Percentiles rank a stretch among this genome's conserved stretches.
phyloP scores from a whole-genome alignment of 2,888 invertebrate species.

The Ephialtes manifestator region DNA sequence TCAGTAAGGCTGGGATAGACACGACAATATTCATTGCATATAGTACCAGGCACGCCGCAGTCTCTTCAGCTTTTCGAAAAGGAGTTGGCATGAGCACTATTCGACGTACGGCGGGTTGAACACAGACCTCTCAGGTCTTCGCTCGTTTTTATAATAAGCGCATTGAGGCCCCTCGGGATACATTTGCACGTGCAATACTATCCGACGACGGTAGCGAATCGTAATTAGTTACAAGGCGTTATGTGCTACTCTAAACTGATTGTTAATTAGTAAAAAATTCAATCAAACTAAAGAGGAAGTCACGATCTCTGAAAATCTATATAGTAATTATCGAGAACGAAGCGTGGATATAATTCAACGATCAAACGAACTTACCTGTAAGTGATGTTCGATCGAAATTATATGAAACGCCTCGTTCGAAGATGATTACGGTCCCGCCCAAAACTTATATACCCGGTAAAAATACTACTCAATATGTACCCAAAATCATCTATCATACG shows the following conservation, averaged over 20 bases:
- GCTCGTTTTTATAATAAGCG: slow-evolving; percentile 1
- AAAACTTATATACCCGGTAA: not conserved
- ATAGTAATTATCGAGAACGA: slow-evolving; percentile 25
- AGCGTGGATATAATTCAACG: slow-evolving; percentile 13
- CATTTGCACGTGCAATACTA: not conserved
- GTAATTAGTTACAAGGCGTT: not conserved
- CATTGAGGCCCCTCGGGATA: not conserved
- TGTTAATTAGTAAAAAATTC: too few relatives aligned
- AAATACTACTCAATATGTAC: too few relatives aligned
- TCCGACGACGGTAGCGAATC: not conserved
- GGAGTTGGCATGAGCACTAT: not conserved
- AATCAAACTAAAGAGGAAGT: not conserved
- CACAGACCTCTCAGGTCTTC: too few relatives aligned
- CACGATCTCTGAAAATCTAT: slow-evolving; percentile 13
- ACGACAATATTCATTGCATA: not conserved
- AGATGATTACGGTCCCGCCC: not conserved
- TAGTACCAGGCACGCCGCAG: slow-evolving; percentile 3
- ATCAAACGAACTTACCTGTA: not conserved
- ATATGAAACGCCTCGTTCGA: slow-evolving; percentile 2
- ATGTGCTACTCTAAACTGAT: too few relatives aligned
- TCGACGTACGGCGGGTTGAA: too few relatives aligned
- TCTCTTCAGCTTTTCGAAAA: not conserved
- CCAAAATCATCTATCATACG: not conserved
- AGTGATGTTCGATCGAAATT: not conserved
- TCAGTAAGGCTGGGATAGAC: not conserved